Conservation (phyloP, 2,113 vertebrate genomes). For the Limanda limanda region DNA sequence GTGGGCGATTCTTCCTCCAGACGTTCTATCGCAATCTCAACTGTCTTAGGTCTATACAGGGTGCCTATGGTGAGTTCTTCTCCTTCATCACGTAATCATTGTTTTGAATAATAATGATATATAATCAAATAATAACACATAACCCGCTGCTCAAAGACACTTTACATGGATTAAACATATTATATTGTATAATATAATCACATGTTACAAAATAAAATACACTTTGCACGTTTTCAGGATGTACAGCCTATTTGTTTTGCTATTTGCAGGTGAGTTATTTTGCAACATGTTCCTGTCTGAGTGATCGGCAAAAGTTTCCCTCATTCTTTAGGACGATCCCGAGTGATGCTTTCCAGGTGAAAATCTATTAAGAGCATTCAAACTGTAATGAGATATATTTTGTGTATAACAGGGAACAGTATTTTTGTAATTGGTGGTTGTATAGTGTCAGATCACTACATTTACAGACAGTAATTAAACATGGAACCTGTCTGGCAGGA, state of each 20-base stretch:
- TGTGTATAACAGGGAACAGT: background rate
- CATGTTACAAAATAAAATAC: too few species aligned
- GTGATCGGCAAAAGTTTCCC: constrained; percentile 29
- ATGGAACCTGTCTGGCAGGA: too few species aligned
- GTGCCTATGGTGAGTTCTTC: constrained; percentile 71
- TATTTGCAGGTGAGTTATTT: constrained; percentile 45
- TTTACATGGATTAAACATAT: too few species aligned
- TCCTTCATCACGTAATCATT: background rate
- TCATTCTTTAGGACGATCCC: constrained; percentile 49
- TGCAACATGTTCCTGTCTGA: constrained; percentile 40
- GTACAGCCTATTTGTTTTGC: background rate
- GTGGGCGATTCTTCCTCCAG: constrained; percentile 77
- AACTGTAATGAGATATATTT: background rate
- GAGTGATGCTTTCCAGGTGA: constrained; percentile 52
- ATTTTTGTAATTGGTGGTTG: background rate
- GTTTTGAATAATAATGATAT: too few species aligned
- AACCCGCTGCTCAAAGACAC: too few species aligned
- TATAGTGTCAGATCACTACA: background rate
- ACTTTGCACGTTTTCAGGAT: background rate
- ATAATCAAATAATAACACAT: too few species aligned
- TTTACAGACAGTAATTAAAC: too few species aligned
- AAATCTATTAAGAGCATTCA: background rate
- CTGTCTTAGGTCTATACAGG: constrained; percentile 71
- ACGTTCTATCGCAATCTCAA: constrained; percentile 72
- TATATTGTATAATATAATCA: too few species aligned